A percentile compares a stretch with the other conserved stretches of the same genome.
Evolutionary conservation across 2,797 vertebrate genomes (phyloP).

Genomic region (Gila robusta): DNA sequence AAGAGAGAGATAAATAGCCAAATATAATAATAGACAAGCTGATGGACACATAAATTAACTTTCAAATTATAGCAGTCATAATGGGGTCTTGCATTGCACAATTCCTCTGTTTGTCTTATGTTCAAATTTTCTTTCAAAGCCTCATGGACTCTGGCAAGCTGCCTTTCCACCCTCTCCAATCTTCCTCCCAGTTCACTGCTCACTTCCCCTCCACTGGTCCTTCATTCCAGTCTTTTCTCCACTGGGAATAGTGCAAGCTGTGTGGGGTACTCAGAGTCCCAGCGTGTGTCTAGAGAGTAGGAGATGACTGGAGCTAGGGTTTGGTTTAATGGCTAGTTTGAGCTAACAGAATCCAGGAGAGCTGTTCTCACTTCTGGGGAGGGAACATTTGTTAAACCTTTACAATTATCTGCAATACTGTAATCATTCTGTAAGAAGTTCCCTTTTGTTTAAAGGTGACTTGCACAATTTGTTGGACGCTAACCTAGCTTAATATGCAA

Average conservation of each 20-base stretch:
- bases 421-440: not conserved
- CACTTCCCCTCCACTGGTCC: constrained; percentile 18
- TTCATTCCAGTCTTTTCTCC: constrained; percentile 20
- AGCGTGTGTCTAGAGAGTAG: constrained; percentile 59
- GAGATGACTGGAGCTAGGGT: constrained; percentile 61
- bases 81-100: not conserved
- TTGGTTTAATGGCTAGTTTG: constrained; percentile 63
- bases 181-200: not conserved
- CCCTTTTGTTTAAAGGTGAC: not conserved
- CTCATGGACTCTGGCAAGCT: not conserved
- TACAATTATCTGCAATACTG: constrained; percentile 46
- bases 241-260: constrained; percentile 34
- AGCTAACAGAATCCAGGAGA: constrained; percentile 50
- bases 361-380: constrained; percentile 11
- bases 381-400: constrained; percentile 11
- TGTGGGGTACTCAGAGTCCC: constrained; percentile 64
- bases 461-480: not conserved
- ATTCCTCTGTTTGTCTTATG: constrained; percentile 15
- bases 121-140: constrained; percentile 28
- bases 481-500: too few relatives aligned
- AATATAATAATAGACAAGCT: constrained; percentile 31
- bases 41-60: constrained; percentile 20
- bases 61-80: constrained; percentile 16
- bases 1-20: constrained; percentile 1
- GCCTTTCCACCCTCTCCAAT: constrained; percentile 1